These are phyloP conservation scores for Deroptyus accipitrinus DNA, from an alignment of 2,113 vertebrate species.

Conservation along the genomic window DNA sequence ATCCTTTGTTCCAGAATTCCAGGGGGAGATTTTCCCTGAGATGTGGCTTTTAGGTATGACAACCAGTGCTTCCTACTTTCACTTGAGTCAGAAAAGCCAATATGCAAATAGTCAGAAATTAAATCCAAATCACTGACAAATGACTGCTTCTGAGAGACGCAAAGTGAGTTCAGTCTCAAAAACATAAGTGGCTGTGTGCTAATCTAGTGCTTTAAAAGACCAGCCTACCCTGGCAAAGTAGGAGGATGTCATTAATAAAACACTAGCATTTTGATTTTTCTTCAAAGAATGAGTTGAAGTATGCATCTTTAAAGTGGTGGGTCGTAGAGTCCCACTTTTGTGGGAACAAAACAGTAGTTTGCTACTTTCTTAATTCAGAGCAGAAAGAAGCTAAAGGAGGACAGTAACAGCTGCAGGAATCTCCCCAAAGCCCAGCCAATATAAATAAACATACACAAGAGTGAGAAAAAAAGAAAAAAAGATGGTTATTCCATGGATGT, in stretches of 20 bases:
- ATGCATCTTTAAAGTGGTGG: background rate
- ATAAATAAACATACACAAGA: background rate
- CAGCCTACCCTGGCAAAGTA: slow-evolving; percentile 25
- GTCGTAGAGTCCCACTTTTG: background rate
- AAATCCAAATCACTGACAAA: slow-evolving; percentile 43
- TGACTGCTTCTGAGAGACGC: slow-evolving; percentile 6
- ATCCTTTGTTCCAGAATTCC: slow-evolving; percentile 5
- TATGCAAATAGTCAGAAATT: slow-evolving; percentile 26
- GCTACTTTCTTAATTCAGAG: background rate
- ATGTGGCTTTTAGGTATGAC: background rate
- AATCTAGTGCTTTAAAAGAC: slow-evolving; percentile 6
- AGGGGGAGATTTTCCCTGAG: background rate
- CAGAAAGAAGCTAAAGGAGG: background rate
- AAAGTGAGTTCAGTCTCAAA: background rate
- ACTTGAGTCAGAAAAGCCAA: slow-evolving; percentile 10
- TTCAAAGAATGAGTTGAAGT: background rate
- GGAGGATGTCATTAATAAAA: slow-evolving; percentile 54
- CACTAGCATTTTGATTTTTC: background rate
- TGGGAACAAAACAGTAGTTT: background rate
- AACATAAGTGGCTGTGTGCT: background rate
- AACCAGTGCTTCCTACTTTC: slow-evolving; percentile 11
- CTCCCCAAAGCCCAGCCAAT: background rate
- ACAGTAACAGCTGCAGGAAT: background rate
- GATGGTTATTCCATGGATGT: accelerated
- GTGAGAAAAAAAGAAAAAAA: background rate